A percentile compares a stretch with the other conserved stretches of the same genome.
phyloP scores from a whole-genome alignment of 2,797 vertebrate genomes.

The Knipowitschia caucasica region DNA sequence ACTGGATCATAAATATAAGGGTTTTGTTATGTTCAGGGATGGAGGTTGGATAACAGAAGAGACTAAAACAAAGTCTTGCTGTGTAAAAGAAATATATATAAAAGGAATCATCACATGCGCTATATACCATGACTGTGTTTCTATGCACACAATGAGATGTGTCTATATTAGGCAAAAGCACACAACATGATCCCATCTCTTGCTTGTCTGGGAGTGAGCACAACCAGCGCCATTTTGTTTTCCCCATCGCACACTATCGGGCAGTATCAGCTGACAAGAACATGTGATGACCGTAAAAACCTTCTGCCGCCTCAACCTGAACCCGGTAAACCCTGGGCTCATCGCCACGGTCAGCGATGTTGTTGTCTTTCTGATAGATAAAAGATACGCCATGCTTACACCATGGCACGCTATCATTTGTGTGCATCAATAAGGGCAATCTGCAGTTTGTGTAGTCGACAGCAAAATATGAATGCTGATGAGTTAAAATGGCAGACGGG shows the following conservation, averaged over 20 bases:
- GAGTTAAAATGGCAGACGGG: too few relatives aligned
- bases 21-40: too few relatives aligned
- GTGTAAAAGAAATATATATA: too few relatives aligned
- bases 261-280: conserved; percentile 59
- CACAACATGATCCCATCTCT: conserved; percentile 63
- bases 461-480: too few relatives aligned
- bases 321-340: conserved; percentile 49
- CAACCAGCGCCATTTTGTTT: conserved; percentile 48
- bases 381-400: conserved; percentile 18
- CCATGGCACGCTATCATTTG: conserved; percentile 13
- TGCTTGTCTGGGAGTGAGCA: conserved; percentile 40
- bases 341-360: conserved; percentile 32
- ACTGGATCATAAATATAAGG: too few relatives aligned
- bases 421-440: conserved; percentile 42
- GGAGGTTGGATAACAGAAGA: too few relatives aligned
- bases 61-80: too few relatives aligned
- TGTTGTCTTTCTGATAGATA: conserved; percentile 48
- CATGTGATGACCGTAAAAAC: conserved; percentile 34
- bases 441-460: too few relatives aligned
- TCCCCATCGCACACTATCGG: conserved; percentile 57
- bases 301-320: conserved; percentile 36
- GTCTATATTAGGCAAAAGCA: conserved; percentile 48
- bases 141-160: conserved; percentile 25
- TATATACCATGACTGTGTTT: neutral
- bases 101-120: too few relatives aligned